Evolutionary conservation across 2,888 invertebrate genomes (phyloP), one percentile per base, ranked within the genome.

Genomic region (Elegia similella): DNA sequence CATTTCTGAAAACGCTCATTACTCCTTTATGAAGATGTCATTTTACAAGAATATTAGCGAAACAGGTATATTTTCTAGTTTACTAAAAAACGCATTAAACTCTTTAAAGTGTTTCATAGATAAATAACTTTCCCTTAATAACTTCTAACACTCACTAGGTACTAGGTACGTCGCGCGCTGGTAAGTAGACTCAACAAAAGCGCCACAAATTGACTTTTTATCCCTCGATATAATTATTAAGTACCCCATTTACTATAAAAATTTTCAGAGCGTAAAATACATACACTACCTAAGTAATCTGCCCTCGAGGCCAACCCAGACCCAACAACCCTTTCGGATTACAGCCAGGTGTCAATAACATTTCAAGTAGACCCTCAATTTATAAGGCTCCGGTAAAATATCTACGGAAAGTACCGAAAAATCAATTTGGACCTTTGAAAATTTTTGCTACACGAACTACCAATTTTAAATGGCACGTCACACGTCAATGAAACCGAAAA

Each of bases 321-420:
- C 30, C 48, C 48, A 38, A 32, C 42, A 52, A 52, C 52, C 52
- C 52, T 52, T 52, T 48, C 38, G 42, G 42, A 42, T 52, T 38
- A 52, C 16, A n/a, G 42, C 13, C 38, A 29, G 38, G 52, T 52
- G 52, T 52, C 52, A 42, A 42, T 42, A 42, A 52, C 23, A 38
- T 42, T 48, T 52, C 42, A 52, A 32, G 30, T 15, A 30, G 30
- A 29, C 48, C 48, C 30, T 32, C 48, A 23, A 7, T 30, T 50
- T 50, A 50, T 50, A 15, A 29, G 15, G 15, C 29, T 50, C 7
- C 47, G 47, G n/a, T 29, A 47, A 47, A 47, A 47, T 43, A 43
- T 10, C 43, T 10, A 38, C 38, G 12, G 38, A 38, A 12, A 23
- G 23, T 23, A 23, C 23, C 23, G 23, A 23, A 38, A 38, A n/a